Conservation (phyloP, 2,113 vertebrate genomes). For the Stigmatopora nigra region DNA sequence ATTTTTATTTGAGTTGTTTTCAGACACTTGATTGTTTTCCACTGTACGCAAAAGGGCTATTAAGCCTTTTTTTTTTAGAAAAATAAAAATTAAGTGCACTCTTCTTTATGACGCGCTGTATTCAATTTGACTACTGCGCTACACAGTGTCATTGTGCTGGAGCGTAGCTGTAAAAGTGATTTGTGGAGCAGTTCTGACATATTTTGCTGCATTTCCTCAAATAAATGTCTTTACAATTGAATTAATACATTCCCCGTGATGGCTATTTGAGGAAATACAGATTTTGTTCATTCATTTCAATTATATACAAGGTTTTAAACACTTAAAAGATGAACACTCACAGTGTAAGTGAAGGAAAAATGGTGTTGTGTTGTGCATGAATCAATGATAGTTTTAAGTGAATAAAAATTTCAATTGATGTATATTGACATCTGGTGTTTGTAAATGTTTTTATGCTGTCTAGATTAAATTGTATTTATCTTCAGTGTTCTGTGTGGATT, state of each 20-base stretch:
- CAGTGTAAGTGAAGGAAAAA: slow-evolving; percentile 30
- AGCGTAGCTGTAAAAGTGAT: slow-evolving; percentile 9
- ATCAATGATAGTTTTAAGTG: slow-evolving; percentile 39
- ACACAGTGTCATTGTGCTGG: slow-evolving; percentile 10
- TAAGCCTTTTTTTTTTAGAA: neutral
- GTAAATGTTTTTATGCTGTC: slow-evolving; percentile 6
- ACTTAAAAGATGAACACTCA: slow-evolving; percentile 7
- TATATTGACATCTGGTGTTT: slow-evolving; percentile 11
- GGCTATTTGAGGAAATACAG: slow-evolving; percentile 1
- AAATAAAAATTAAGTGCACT: neutral
- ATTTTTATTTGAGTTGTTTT: neutral
- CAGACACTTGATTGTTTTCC: slow-evolving; percentile 1
- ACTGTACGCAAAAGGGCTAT: neutral
- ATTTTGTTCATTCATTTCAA: slow-evolving; percentile 15
- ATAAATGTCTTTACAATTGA: neutral
- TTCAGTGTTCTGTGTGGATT: neutral
- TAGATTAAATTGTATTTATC: slow-evolving; percentile 15
- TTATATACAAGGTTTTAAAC: neutral
- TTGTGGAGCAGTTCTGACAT: slow-evolving; percentile 14
- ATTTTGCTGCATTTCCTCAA: slow-evolving; percentile 9
- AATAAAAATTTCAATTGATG: slow-evolving; percentile 58
- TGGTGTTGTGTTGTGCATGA: neutral
- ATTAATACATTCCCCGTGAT: neutral
- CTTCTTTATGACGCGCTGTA: slow-evolving; percentile 9
- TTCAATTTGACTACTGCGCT: slow-evolving; percentile 17